phyloP scores from a whole-genome alignment of 2,113 vertebrate species.

The Serranochromis macrocephalus region DNA sequence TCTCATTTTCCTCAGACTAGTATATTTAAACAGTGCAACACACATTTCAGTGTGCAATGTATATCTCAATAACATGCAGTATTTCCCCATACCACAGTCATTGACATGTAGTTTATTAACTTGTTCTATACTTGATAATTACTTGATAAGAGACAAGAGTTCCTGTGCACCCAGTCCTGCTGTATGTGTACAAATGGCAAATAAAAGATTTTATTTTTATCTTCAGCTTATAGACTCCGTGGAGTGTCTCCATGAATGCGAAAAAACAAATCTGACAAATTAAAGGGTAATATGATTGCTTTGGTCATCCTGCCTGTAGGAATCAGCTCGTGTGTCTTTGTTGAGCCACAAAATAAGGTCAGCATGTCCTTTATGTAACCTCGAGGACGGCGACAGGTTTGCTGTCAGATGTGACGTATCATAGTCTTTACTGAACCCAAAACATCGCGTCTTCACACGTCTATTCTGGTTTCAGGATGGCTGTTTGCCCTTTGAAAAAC shows the following conservation, averaged over 20 bases:
- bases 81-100: neutral
- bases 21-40: neutral
- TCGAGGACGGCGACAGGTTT: neutral
- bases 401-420: neutral
- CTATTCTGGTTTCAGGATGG: neutral
- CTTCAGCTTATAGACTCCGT: fast-evolving
- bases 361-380: neutral
- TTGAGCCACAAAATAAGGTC: neutral
- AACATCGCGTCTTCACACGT: neutral
- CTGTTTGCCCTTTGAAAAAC: constrained; percentile 13
- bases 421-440: neutral
- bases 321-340: neutral
- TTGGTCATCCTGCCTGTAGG: neutral
- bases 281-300: neutral
- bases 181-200: neutral
- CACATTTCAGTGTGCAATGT: neutral
- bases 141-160: neutral
- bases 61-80: neutral
- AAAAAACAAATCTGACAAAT: neutral
- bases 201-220: neutral
- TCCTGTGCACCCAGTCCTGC: neutral
- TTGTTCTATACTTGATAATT: neutral
- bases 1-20: neutral
- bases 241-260: fast-evolving
- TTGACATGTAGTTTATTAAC: neutral